Conservation (phyloP, 2,113 vertebrate genomes). For the Scartelaos histophorus region DNA sequence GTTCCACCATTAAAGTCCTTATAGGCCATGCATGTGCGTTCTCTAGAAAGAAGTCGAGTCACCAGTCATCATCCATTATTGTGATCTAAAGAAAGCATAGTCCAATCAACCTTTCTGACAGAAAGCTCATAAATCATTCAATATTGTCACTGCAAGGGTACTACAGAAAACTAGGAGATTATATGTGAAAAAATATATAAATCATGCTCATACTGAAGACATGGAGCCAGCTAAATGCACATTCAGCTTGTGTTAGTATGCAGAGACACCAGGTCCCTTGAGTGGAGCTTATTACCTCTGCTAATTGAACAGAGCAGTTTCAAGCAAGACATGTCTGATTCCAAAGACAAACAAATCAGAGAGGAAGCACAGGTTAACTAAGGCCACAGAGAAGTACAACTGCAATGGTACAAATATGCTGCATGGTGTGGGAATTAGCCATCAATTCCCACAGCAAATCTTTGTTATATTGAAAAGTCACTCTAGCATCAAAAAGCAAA, state of each 20-base stretch:
- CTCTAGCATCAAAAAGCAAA: constrained; percentile 5
- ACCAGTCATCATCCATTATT: background rate
- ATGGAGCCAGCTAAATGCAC: constrained; percentile 10
- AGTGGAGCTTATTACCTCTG: constrained; percentile 33
- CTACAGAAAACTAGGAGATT: background rate
- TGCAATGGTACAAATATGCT: background rate
- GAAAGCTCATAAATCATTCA: background rate
- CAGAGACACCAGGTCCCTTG: constrained; percentile 18
- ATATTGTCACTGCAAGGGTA: background rate
- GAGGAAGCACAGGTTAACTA: background rate
- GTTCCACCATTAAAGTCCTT: background rate
- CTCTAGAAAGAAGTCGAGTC: background rate
- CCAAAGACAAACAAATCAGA: constrained; percentile 26
- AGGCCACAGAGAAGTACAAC: constrained; percentile 8
- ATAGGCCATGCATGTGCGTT: background rate
- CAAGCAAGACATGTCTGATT: constrained; percentile 25
- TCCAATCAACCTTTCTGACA: background rate
- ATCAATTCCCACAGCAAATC: background rate
- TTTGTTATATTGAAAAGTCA: constrained; percentile 11
- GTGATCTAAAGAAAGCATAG: background rate
- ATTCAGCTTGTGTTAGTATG: constrained; percentile 11
- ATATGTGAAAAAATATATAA: background rate
- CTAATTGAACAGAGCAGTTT: constrained; percentile 42
- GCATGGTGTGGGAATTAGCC: constrained; percentile 2
- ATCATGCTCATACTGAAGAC: background rate